Evolutionary conservation across 1,140 invertebrate species (phyloP).

Genomic region (Drosophila erecta): DNA sequence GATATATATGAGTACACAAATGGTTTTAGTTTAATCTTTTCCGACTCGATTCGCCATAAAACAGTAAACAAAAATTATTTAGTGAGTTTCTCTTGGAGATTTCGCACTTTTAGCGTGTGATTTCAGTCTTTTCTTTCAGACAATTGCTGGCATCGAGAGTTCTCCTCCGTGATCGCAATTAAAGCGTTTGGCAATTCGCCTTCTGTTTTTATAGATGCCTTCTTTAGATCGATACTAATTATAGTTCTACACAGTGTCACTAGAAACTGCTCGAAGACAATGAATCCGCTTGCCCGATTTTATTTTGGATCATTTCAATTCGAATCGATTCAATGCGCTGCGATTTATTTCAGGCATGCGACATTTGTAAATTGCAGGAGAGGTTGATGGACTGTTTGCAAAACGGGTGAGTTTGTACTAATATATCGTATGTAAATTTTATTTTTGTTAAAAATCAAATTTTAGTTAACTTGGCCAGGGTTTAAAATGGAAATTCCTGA

Average conservation of each 20-base stretch:
- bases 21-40: constrained; percentile 30
- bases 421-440: background rate
- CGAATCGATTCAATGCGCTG: constrained; percentile 11
- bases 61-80: constrained; percentile 48
- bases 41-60: constrained; percentile 35
- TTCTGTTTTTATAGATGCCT: constrained; percentile 60
- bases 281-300: constrained; percentile 24
- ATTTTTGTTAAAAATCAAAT: background rate
- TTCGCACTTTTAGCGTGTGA: constrained; percentile 49
- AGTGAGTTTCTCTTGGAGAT: constrained; percentile 19
- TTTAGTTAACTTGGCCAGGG: no score
- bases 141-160: constrained; percentile 66
- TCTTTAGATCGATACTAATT: constrained; percentile 47
- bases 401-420: background rate
- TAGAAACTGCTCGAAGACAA: constrained; percentile 18
- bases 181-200: constrained; percentile 26
- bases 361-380: constrained; percentile 46
- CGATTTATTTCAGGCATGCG: constrained; percentile 43
- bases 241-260: constrained; percentile 33
- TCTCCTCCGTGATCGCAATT: constrained; percentile 60
- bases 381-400: background rate
- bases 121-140: constrained; percentile 35
- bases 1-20: constrained; percentile 29
- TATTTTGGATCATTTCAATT: constrained; percentile 17
- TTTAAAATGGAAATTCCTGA: background rate